These are phyloP conservation scores for Aphidoletes aphidimyza DNA, from an alignment of 2,888 invertebrate species.

Conservation along the genomic window DNA sequence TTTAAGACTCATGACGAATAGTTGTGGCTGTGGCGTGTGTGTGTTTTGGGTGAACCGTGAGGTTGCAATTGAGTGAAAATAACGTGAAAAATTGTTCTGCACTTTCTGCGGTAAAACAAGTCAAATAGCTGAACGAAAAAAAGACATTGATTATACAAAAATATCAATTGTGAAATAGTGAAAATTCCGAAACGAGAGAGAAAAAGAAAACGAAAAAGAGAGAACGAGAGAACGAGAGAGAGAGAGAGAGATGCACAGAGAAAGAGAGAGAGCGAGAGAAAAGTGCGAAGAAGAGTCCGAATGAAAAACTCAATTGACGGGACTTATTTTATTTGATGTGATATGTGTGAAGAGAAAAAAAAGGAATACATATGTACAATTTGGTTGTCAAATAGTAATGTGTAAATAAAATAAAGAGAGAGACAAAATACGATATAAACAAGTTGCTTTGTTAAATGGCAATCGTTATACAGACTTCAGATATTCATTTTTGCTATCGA, in stretches of 20 bases:
- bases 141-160: too few relatives aligned
- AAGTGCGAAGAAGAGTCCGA: background rate
- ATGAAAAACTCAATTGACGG: constrained; percentile 1
- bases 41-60: constrained; percentile 26
- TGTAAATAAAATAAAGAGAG: background rate
- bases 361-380: too few relatives aligned
- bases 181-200: too few relatives aligned
- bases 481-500: background rate
- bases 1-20: constrained; percentile 42
- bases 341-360: background rate
- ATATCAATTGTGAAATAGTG: too few relatives aligned
- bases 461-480: too few relatives aligned
- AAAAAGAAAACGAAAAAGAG: too few relatives aligned
- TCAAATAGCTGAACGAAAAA: too few relatives aligned
- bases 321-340: background rate
- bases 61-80: background rate
- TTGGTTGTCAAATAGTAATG: background rate
- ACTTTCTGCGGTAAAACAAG: too few relatives aligned
- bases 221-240: too few relatives aligned
- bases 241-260: too few relatives aligned
- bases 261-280: too few relatives aligned
- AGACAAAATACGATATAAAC: background rate
- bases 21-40: constrained; percentile 24
- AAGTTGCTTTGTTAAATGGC: background rate
- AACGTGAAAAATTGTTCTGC: too few relatives aligned